Base-by-base conservation (phyloP, 2,888 invertebrate species). In the Archips crataeganus region DNA sequence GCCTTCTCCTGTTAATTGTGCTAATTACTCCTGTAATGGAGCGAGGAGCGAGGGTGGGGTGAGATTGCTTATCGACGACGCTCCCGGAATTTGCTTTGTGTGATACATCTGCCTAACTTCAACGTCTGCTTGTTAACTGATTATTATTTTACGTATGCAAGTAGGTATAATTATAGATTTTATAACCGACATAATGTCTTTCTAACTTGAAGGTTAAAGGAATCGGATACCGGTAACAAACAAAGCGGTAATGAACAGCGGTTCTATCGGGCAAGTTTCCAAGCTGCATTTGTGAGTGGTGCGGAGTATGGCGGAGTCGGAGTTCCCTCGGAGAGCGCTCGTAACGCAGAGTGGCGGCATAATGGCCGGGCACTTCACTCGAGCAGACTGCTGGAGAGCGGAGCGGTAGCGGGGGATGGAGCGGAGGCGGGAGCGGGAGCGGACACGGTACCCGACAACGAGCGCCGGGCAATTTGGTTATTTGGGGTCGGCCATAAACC, bases 11-110 rank as follows among this genome's bases (percentile, higher is more conserved):
- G 95, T 94, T 95, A 95, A 95, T 95, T 94, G 95, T 88, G 91
- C 94, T 95, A 95, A 95, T 95, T 95, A 95, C 94, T 92, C 89
- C 91, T 91, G 93, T 94, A 94, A 95, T 92, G 90, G 94, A 92
- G 90, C 91, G 89, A 90, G 67, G 72, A 62, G 47, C 45, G 63
- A 88, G 91, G 90, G 88, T 87, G 89, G 87, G 85, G 89, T 85
- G 89, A 92, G 93, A 93, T 94, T 93, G 93, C 93, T 93, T 93
- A 94, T 94, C 93, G 91, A 90, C 88, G 89, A 87, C 86, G 89
- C 88, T 89, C 85, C 87, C 82, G 85, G 87, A 90, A 90, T 92
- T 90, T 89, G 88, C 89, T 89, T 87, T 84, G 85, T 87, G 86
- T 88, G 85, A 86, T 89, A 90, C 85, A 85, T 85, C 83, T 86